Base-by-base conservation (phyloP, 2,797 vertebrate species). In the Sebastes nivosus region DNA sequence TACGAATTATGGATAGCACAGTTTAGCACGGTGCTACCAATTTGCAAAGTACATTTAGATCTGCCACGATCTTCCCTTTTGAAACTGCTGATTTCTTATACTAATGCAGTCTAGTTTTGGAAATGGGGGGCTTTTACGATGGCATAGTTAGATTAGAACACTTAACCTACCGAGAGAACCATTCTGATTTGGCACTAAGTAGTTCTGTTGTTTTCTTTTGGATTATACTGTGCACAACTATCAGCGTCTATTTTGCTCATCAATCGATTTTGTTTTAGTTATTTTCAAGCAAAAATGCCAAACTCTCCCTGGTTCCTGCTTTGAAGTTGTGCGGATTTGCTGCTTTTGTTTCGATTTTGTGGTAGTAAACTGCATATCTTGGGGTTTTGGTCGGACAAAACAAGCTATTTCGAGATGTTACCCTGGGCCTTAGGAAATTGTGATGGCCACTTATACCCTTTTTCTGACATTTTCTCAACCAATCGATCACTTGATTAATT, bases 361-460 rank as follows among this genome's bases (percentile, higher is more conserved):
- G 30, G 8, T 46, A 34, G 64, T n/a, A n/a, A 72, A 36, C 24
- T 77, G 68, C 46, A 32, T 46, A 20, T 36, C 42, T 67, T 72
- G 66, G 63, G 10, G 6, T 82, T 72, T 84, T 72, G 70, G 34
- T 68, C 12, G 9, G 42, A 57, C 30, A 55, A 85, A 74, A 55
- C 20, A 30, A 85, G 65, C 14, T 50, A 25, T 75, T 74, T 29
- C 7, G 68, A 30, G 32, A 52, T 59, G 25, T 61, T 10, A 36
- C 11, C 14, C 25, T 55, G 8, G 25, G 30, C 7, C 54, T 25
- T 32, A 63, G 29, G 32, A 80, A 67, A 75, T 57, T 54, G 24
- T 69, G 34, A n/a, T 32, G 55, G n/a, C 6, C 57, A 58, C n/a
- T 55, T 67, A 71, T 50, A n/a, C 5, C 20, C 5, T 75, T 29